A percentile compares a stretch with the other conserved stretches of the same genome.
Evolutionary conservation across 2,888 invertebrate genomes (phyloP).

Genomic region (Deilephila porcellus): DNA sequence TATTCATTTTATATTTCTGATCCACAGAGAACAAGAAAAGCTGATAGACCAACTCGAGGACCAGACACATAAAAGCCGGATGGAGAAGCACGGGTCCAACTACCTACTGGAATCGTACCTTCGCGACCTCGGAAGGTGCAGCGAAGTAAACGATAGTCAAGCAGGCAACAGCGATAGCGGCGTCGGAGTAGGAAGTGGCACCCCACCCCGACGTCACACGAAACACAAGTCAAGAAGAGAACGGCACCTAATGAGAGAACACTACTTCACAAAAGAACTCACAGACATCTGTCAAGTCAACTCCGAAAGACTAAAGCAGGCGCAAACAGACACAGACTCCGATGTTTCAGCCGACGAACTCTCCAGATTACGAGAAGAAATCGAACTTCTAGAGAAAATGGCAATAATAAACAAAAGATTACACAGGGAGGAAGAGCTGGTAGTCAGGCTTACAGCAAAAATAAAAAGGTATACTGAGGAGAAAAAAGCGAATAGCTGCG

Average conservation of each 20-base stretch:
- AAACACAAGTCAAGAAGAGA: constrained; percentile 83
- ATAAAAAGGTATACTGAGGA: constrained; percentile 85
- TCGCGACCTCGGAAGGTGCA: constrained; percentile 72
- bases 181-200: constrained; percentile 88
- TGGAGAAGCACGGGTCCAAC: constrained; percentile 91
- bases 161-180: constrained; percentile 90
- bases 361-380: constrained; percentile 86
- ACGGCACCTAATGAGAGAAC: constrained; percentile 81
- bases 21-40: constrained; percentile 88
- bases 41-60: constrained; percentile 92
- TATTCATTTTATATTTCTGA: neutral
- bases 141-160: constrained; percentile 81
- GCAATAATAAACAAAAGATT: constrained; percentile 89
- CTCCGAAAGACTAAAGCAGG: constrained; percentile 75
- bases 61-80: constrained; percentile 89
- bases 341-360: constrained; percentile 80
- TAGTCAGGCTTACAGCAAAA: constrained; percentile 88
- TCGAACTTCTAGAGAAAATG: constrained; percentile 90
- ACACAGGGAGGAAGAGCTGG: constrained; percentile 89
- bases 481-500: constrained; percentile 78
- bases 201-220: constrained; percentile 81
- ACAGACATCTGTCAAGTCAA: constrained; percentile 83
- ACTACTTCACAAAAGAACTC: constrained; percentile 83
- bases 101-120: constrained; percentile 92
- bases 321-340: constrained; percentile 79